Evolutionary conservation across 2,888 invertebrate genomes (phyloP), one percentile per base, ranked within the genome.

Genomic region (Xestia xanthographa): DNA sequence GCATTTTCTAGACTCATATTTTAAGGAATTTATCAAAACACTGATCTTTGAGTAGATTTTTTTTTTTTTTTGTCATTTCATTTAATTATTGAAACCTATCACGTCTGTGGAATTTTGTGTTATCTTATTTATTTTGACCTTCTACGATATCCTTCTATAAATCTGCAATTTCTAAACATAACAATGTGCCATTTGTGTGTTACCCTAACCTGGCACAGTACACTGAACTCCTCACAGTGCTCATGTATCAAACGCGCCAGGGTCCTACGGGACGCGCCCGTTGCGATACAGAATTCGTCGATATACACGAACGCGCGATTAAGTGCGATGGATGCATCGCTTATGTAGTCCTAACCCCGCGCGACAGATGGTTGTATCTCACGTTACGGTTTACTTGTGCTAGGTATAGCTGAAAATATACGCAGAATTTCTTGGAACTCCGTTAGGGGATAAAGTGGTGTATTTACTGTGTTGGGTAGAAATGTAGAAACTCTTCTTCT

Each of bases 291-390:
- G 48, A 65, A 66, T 69, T 79, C 66, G 71, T 68, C 68, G 68
- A 75, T 75, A 83, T 66, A 79, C 29, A 50, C 50, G 60, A 50
- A 68, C 41, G 60, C 56, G 50, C 79, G 71, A 83, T 82, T 83
- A 79, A 65, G 71, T 83, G 56, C 82, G 68, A 82, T 83, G 75
- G 71, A 83, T 71, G 83, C 82, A 65, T 26, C 68, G 75, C 75
- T 75, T 71, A n/a, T 71, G 63, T 75, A 75, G 38, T 68, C 48
- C 60, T 70, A 60, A 48, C 71, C 50, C 62, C 63, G n/a, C 41
- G 14, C 58, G 63, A 45, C 65, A 83, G 48, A 53, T 58, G 74
- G 43, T 29, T 67, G 43, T 60, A 65, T 58, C 71, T 62, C 75
- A 75, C 43, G 65, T 26, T 22, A 43, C 50, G 20, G 65, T 62